phyloP scores from a whole-genome alignment of 2,113 vertebrate genomes.

The Crotalus helleri region DNA sequence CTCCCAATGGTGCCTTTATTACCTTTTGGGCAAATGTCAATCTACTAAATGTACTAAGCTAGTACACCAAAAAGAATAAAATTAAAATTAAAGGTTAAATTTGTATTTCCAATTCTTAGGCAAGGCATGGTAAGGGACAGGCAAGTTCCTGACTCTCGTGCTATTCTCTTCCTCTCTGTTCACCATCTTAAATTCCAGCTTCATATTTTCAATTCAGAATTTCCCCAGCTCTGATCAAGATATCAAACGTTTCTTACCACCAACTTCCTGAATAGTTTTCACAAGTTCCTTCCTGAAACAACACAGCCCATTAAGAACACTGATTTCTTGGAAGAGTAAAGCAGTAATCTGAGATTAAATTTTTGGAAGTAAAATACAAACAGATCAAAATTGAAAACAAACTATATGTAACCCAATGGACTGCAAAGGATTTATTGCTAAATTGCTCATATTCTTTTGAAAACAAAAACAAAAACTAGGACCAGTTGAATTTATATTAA shows the following conservation, averaged over 20 bases:
- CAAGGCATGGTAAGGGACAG: not conserved
- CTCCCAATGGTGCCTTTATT: not conserved
- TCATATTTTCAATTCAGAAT: not conserved
- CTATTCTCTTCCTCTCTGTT: not conserved
- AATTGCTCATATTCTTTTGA: not conserved
- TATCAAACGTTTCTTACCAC: constrained; percentile 71
- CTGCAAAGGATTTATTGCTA: not conserved
- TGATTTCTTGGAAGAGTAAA: not conserved
- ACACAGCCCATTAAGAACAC: not conserved
- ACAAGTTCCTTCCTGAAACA: constrained; percentile 77
- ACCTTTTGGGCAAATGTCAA: not conserved
- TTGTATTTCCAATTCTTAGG: not conserved
- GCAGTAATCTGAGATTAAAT: not conserved
- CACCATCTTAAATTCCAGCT: not conserved
- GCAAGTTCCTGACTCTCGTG: not conserved
- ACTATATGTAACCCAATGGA: not conserved
- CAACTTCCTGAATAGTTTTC: constrained; percentile 72
- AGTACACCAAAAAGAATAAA: not conserved
- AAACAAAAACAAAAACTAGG: not conserved
- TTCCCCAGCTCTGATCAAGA: not conserved
- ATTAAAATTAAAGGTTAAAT: not conserved
- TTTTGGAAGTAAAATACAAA: not conserved
- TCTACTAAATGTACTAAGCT: not conserved
- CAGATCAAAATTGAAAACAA: not conserved
- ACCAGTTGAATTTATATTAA: not conserved